Conservation (phyloP, 2,113 vertebrate species). For the Urocitellus parryii region DNA sequence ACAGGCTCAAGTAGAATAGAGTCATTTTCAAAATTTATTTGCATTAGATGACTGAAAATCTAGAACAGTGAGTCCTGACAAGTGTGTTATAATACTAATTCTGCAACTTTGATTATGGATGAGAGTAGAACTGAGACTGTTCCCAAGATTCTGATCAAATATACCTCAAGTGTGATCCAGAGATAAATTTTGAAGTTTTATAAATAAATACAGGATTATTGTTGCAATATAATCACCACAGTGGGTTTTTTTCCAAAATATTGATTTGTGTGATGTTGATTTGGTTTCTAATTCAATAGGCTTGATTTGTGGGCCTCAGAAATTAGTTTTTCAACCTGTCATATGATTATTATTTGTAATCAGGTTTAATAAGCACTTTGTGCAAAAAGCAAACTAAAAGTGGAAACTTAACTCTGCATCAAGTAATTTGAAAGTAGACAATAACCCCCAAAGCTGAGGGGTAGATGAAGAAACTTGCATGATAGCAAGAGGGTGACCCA, state of each 20-base stretch:
- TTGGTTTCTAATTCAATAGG: not conserved
- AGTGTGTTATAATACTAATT: not conserved
- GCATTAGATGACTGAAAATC: not conserved
- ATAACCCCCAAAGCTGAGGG: accelerated
- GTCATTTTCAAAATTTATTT: not conserved
- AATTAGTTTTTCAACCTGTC: not conserved
- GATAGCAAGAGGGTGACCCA: not conserved
- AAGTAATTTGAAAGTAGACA: not conserved
- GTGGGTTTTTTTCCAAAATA: not conserved
- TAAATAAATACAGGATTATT: not conserved
- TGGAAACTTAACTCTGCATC: not conserved
- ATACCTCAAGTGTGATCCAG: not conserved
- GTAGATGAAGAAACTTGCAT: not conserved
- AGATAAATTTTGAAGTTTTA: not conserved
- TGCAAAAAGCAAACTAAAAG: not conserved
- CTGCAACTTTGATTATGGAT: not conserved
- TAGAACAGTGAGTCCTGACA: not conserved
- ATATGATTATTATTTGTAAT: not conserved
- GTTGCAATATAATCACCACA: not conserved
- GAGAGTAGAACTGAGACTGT: not conserved
- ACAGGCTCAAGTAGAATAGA: not conserved
- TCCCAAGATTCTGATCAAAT: not conserved
- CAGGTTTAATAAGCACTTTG: not conserved
- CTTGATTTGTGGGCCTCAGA: not conserved
- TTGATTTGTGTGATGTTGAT: not conserved